These are phyloP conservation scores for Cricetomys ansorgei DNA, from an alignment of 2,113 vertebrate species.

Conservation along the genomic window DNA sequence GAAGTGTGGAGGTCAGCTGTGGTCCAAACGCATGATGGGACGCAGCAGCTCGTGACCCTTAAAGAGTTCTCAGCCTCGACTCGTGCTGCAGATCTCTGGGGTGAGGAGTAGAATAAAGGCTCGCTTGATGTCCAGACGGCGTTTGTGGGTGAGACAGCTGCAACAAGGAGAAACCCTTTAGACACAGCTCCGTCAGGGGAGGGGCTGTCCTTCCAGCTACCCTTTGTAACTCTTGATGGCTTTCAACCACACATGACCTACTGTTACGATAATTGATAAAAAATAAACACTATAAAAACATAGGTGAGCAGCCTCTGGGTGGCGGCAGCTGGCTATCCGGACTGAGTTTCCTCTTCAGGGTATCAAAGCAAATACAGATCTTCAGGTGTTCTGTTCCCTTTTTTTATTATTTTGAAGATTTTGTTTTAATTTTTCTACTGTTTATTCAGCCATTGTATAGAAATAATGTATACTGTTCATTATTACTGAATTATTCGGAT, in stretches of 20 bases:
- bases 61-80: neutral
- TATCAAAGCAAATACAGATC: rapidly evolving
- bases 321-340: neutral
- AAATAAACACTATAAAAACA: neutral
- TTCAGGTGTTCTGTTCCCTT: neutral
- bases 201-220: neutral
- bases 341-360: neutral
- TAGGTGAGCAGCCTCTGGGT: neutral
- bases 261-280: neutral
- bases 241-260: neutral
- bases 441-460: no score
- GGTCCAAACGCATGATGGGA: neutral
- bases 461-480: no score
- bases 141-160: rapidly evolving
- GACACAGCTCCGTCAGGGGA: neutral
- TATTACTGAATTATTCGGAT: no score
- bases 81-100: neutral
- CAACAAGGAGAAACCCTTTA: no score
- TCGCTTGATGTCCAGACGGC: rapidly evolving
- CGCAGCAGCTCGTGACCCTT: rapidly evolving
- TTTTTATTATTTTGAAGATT: neutral
- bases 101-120: neutral
- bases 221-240: neutral
- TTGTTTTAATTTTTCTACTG: neutral
- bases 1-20: rapidly evolving